Evolutionary conservation across 2,797 vertebrate genomes (phyloP), one percentile per base, ranked within the genome.

Genomic region (Myotis findleyi): DNA sequence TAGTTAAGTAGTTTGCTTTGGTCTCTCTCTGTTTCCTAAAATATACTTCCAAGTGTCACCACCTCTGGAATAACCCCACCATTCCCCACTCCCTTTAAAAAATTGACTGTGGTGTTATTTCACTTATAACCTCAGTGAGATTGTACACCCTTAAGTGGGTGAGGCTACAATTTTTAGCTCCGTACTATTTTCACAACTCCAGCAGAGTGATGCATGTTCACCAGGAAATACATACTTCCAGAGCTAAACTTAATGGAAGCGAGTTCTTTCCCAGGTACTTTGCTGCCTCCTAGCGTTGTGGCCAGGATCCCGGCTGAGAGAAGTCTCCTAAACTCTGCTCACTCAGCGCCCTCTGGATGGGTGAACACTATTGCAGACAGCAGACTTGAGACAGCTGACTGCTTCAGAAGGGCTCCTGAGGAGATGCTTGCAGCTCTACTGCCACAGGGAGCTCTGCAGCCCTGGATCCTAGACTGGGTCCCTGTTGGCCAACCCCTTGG

Each of bases 211-310:
- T 11, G 3, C 0, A 0, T n/a, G 18, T 10, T 95, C 59, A 64
- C 36, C 51, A 77, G 20, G n/a, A 38, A 89, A 36, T 69, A 85
- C 96, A 81, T 59, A 62, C n/a, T 85, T 84, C 55, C 68, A 64
- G 81, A 95, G 30, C 73, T 88, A 16, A 85, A 44, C 44, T 38
- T 69, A 82, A 92, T 38, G 55, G 71, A 80, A 80, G 47, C 0
- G 1, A 72, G 23, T 88, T 93, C 51, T 68, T 96, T 96, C 92
- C 59, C 82, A 97, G 96, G 85, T 96, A 18, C 85, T 97, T 72
- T 97, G 96, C 97, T 97, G 97, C 95, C 96, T 96, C 95, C 95
- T 96, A 96, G 95, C 0, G 93, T 83, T 93, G 83, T 49, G 82
- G 87, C 7, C 21, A 49, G 90, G 87, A 44, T 86, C 27, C 6